phyloP scores from a whole-genome alignment of 2,888 invertebrate species.

The Rhagonycha fulva region DNA sequence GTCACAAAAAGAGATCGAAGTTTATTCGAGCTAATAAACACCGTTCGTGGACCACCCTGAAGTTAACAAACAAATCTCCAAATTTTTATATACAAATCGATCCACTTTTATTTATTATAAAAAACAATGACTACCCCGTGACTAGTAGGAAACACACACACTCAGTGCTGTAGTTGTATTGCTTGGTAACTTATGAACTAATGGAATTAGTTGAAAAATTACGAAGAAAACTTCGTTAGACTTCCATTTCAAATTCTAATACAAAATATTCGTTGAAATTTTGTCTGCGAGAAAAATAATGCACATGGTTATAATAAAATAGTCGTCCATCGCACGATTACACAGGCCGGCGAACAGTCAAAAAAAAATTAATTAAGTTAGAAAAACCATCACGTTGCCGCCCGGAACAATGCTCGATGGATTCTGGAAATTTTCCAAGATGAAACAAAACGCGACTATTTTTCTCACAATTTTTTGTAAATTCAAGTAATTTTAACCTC shows the following conservation, averaged over 20 bases:
- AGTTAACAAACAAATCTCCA: neutral
- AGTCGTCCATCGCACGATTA: neutral
- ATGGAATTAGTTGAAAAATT: slow-evolving; percentile 10
- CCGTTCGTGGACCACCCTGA: neutral
- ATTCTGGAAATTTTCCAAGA: no score
- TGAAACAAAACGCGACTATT: neutral
- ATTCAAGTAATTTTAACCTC: neutral
- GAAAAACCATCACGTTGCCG: neutral
- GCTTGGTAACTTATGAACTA: slow-evolving; percentile 43
- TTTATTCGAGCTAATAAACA: neutral
- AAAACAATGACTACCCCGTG: slow-evolving; percentile 46
- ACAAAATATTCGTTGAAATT: neutral
- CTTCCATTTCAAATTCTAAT: neutral
- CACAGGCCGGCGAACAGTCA: no score
- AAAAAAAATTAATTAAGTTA: neutral
- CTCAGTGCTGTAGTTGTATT: slow-evolving; percentile 42
- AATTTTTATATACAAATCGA: slow-evolving; percentile 17
- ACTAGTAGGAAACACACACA: slow-evolving; percentile 50
- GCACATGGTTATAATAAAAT: neutral
- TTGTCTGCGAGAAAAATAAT: neutral
- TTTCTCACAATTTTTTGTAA: neutral
- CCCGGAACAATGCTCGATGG: no score
- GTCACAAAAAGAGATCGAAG: neutral
- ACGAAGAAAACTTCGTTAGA: neutral
- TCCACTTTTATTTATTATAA: neutral